phyloP scores from a whole-genome alignment of 2,888 invertebrate genomes.

The Zygothrica quintamaculata region DNA sequence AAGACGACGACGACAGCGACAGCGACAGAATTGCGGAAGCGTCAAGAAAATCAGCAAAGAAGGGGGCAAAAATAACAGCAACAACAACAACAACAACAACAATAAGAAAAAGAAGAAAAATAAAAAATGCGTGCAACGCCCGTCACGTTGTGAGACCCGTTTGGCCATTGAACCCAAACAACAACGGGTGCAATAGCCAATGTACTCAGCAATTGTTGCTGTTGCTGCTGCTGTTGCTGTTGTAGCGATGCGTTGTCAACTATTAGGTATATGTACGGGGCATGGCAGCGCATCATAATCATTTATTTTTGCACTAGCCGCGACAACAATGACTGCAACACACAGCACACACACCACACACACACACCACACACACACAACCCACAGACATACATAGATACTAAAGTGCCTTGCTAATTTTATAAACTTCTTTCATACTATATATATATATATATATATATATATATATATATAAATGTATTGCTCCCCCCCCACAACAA shows the following conservation, averaged over 20 bases:
- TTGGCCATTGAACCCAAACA: conserved; percentile 63
- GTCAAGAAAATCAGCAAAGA: conserved; percentile 63
- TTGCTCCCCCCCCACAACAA: background rate
- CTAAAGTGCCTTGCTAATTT: conserved; percentile 67
- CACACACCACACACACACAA: conserved; percentile 23
- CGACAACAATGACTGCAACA: conserved; percentile 46
- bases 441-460: too few species aligned
- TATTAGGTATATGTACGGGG: conserved; percentile 51
- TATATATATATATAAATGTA: too few species aligned
- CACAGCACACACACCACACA: conserved; percentile 21
- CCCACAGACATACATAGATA: conserved; percentile 18
- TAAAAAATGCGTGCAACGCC: conserved; percentile 63
- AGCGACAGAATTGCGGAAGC: conserved; percentile 74
- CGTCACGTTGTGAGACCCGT: conserved; percentile 41
- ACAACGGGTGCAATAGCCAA: conserved; percentile 53
- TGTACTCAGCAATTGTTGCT: conserved; percentile 39
- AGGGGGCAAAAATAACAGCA: too few species aligned
- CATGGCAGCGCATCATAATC: conserved; percentile 74
- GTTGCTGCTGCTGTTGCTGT: conserved; percentile 47
- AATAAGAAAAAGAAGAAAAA: too few species aligned
- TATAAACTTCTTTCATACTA: conserved; percentile 70
- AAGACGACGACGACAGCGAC: too few species aligned
- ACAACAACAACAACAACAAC: too few species aligned
- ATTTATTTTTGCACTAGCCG: conserved; percentile 76
- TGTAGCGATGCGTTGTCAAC: conserved; percentile 55